phyloP scores from a whole-genome alignment of 2,888 invertebrate species.

The Sesamia inferens region DNA sequence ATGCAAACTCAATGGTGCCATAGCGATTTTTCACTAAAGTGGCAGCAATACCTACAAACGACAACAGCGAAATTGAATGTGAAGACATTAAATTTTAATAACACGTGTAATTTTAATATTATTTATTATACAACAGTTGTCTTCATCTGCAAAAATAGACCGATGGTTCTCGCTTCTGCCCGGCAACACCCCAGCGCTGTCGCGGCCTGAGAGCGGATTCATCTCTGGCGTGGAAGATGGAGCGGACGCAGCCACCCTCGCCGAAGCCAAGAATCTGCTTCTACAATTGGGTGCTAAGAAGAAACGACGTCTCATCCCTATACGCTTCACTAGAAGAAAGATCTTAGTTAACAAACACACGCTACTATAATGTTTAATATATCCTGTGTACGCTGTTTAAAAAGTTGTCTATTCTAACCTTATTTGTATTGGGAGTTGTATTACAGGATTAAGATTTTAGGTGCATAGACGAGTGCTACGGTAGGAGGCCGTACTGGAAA shows the following conservation, averaged over 20 bases:
- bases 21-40: conserved; percentile 41
- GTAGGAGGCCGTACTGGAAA: conserved; percentile 31
- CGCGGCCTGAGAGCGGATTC: conserved; percentile 94
- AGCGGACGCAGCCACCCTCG: conserved; percentile 90
- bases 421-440: conserved; percentile 16
- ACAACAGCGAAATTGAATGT: conserved; percentile 18
- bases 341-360: conserved; percentile 90
- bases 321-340: conserved; percentile 93
- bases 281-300: conserved; percentile 93
- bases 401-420: conserved; percentile 34
- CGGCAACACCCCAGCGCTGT: conserved; percentile 89
- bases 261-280: conserved; percentile 92
- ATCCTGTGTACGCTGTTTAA: conserved; percentile 66
- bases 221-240: conserved; percentile 91
- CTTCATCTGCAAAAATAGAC: conserved; percentile 94
- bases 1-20: conserved; percentile 25
- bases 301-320: conserved; percentile 92
- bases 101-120: conserved; percentile 28
- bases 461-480: conserved; percentile 10
- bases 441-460: conserved; percentile 20
- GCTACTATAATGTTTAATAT: conserved; percentile 72
- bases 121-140: conserved; percentile 88
- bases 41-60: conserved; percentile 8
- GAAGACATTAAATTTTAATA: conserved; percentile 39
- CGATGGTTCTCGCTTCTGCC: conserved; percentile 94